Percentiles rank a stretch among this genome's conserved stretches.
phyloP scores from a whole-genome alignment of 2,888 invertebrate genomes.

The Siphonodentalium dalli region DNA sequence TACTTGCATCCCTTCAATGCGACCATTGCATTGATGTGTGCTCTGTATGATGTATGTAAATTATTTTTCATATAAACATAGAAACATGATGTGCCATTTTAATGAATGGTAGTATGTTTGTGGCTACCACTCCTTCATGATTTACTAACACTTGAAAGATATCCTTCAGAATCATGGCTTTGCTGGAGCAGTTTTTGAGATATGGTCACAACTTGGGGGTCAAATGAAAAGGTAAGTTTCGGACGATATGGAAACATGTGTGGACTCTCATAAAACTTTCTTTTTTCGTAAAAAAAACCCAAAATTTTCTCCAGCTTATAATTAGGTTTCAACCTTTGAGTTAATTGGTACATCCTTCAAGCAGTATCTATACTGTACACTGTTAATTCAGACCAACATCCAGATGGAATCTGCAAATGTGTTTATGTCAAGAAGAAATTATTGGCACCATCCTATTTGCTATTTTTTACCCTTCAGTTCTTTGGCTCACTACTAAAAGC shows the following conservation, averaged over 20 bases:
- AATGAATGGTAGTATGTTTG: too few species aligned
- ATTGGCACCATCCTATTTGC: too few species aligned
- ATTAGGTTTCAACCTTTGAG: neutral
- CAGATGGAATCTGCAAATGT: neutral
- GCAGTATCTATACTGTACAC: neutral
- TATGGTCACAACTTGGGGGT: slow-evolving; percentile 85
- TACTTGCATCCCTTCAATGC: too few species aligned
- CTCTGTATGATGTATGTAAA: too few species aligned
- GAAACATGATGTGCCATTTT: neutral
- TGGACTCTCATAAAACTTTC: too few species aligned
- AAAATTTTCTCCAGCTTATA: too few species aligned
- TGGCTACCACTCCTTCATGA: too few species aligned
- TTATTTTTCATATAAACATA: neutral
- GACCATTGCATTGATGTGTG: too few species aligned
- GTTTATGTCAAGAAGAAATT: slow-evolving; percentile 20
- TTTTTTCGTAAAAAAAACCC: too few species aligned
- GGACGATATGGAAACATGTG: neutral
- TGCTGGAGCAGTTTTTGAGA: slow-evolving; percentile 88
- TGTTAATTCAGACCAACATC: neutral
- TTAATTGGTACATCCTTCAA: neutral
- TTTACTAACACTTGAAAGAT: too few species aligned
- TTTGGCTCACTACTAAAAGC: too few species aligned
- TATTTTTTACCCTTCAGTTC: too few species aligned
- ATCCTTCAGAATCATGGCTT: slow-evolving; percentile 78
- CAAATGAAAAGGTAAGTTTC: slow-evolving; percentile 62